Evolutionary conservation across 2,888 invertebrate species (phyloP), one percentile per base, ranked within the genome.

Genomic region (Lamproptera curius): DNA sequence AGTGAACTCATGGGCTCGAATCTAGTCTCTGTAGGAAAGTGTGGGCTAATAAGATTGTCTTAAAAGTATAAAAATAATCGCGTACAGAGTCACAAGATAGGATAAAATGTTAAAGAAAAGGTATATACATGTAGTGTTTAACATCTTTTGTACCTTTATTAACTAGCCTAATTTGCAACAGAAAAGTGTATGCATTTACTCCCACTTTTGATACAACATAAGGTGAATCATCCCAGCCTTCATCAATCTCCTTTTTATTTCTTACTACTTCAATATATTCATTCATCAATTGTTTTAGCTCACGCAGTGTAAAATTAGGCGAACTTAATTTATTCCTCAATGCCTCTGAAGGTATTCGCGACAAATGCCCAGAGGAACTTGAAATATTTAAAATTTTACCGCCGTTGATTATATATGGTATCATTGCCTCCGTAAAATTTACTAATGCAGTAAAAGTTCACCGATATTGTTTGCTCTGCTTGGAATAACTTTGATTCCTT

Each of bases 141-240:
- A n/a, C n/a, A n/a, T n/a, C n/a, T n/a, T n/a, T n/a, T n/a, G 2
- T 67, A 83, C 86, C 80, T 73, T 58, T 70, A 1, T 58, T 44
- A 1, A 54, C 37, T 16, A 85, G 59, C 61, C 61, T 72, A 37
- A 88, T 76, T 58, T 94, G 91, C 55, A 94, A 91, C 55, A 94
- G 84, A 53, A 90, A 83, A 0, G 93, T 90, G 52, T 95, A 83
- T 0, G 93, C 92, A 52, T 91, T 91, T 0, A 94, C 89, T 1
- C 90, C 94, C 6, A 94, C 91, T 83, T 95, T 95, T 0, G 94
- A 94, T 1, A 92, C 90, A 0, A 88, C 88, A 60, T 95, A 95
- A 0, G 93, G 86, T 1, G 90, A 90, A 31, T 82, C 79, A 0
- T 91, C 89, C 92, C 92, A 94, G 1, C 91, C 74, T 10, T 76